Percentiles rank a stretch among this genome's conserved stretches.
Evolutionary conservation across 2,888 invertebrate genomes (phyloP).

Genomic region (Andrena bucephala): DNA sequence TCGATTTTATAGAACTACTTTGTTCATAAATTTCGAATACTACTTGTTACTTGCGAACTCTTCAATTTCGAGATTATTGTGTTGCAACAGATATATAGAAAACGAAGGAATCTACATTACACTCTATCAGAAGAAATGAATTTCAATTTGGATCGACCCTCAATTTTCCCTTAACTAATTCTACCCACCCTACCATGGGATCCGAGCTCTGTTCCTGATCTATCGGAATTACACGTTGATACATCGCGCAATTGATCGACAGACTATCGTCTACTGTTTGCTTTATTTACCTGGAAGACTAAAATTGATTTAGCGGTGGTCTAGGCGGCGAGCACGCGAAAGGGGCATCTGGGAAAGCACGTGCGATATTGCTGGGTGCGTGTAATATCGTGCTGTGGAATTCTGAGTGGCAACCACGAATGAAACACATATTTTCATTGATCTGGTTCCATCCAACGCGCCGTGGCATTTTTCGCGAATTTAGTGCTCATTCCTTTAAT

Average conservation of each 20-base stretch:
- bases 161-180: not conserved
- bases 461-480: not conserved
- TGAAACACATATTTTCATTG: not conserved
- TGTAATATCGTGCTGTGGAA: constrained; percentile 48
- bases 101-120: too few species aligned
- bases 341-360: constrained; percentile 9
- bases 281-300: constrained; percentile 48
- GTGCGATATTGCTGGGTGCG: constrained; percentile 50
- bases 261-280: constrained; percentile 23
- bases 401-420: constrained; percentile 34
- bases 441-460: not conserved
- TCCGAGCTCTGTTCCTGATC: not conserved
- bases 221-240: constrained; percentile 18
- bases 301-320: constrained; percentile 46
- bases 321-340: too few species aligned
- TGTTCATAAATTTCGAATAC: too few species aligned
- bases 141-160: constrained; percentile 1
- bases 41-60: too few species aligned
- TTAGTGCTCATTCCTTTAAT: too few species aligned
- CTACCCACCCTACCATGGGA: not conserved
- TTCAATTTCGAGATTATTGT: too few species aligned
- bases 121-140: not conserved
- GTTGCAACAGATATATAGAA: too few species aligned
- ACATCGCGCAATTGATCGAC: constrained; percentile 15
- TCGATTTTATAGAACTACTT: too few species aligned